Evolutionary conservation across 2,113 vertebrate genomes (phyloP).

Genomic region (Pithys albifrons): DNA sequence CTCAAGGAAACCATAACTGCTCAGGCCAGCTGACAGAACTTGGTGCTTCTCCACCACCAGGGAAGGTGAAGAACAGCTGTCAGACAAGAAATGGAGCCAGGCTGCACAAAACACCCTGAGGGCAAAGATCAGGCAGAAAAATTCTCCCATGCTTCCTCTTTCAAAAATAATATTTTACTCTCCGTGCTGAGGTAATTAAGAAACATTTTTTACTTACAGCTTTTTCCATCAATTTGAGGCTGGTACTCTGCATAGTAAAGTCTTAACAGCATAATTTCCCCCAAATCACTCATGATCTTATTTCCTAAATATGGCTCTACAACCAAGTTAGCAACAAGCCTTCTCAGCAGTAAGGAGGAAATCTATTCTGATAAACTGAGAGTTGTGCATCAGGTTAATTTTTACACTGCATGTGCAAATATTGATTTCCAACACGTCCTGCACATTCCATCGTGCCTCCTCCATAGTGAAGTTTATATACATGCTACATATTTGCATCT

Average conservation of each 20-base stretch:
- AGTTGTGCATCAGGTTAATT: neutral
- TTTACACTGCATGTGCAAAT: neutral
- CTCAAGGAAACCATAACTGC: neutral
- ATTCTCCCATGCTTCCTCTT: slow-evolving; percentile 30
- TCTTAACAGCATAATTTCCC: neutral
- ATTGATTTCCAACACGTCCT: neutral
- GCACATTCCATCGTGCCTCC: neutral
- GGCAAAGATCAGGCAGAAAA: neutral
- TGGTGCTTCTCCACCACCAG: neutral
- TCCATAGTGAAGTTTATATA: neutral
- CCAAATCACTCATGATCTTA: neutral
- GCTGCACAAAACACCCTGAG: slow-evolving; percentile 9
- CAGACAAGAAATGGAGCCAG: neutral
- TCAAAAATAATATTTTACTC: slow-evolving; percentile 22
- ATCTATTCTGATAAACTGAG: neutral
- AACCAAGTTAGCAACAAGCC: slow-evolving; percentile 31
- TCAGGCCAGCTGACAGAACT: neutral
- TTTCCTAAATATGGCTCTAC: slow-evolving; percentile 45
- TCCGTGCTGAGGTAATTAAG: slow-evolving; percentile 7
- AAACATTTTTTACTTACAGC: slow-evolving; percentile 19
- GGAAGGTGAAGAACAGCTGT: neutral
- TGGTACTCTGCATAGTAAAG: neutral
- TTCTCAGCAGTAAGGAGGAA: neutral
- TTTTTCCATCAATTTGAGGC: slow-evolving; percentile 10
- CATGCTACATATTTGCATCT: neutral